A percentile compares a stretch with the other conserved stretches of the same genome.
Evolutionary conservation across 2,797 vertebrate species (phyloP).

Genomic region (Dendrocincla tyrannina): DNA sequence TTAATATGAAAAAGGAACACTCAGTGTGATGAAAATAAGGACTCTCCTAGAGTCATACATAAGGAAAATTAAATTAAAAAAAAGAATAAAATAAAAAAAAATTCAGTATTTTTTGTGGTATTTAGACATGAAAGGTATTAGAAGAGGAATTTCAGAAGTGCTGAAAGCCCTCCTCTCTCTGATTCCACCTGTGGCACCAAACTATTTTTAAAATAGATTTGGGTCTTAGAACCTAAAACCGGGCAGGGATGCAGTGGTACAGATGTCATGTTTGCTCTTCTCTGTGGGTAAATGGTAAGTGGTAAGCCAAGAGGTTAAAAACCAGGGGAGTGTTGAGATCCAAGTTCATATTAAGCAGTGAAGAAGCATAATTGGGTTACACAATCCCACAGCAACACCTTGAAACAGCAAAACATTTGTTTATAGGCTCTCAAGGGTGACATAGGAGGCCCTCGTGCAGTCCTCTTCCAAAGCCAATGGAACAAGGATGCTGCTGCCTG

Average conservation of each 20-base stretch:
- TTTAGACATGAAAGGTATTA: neutral
- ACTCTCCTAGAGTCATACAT: neutral
- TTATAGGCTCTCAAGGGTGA: neutral
- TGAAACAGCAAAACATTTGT: neutral
- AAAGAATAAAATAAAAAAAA: neutral
- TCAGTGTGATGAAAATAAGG: neutral
- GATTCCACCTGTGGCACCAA: neutral
- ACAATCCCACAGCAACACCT: neutral
- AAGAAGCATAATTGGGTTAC: neutral
- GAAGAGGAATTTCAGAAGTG: neutral
- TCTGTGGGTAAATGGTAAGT: neutral
- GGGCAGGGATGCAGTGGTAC: neutral
- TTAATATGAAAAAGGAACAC: neutral
- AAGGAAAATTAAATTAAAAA: neutral
- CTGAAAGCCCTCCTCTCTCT: neutral
- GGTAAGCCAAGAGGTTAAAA: neutral
- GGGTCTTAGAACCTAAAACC: neutral
- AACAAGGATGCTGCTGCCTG: neutral
- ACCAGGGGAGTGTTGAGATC: neutral
- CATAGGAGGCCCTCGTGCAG: neutral
- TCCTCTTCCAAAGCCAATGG: neutral
- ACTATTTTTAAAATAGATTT: neutral
- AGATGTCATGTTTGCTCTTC: neutral
- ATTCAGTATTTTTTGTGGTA: neutral
- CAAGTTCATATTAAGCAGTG: neutral